These are phyloP conservation scores for Macrophya annulata DNA, from an alignment of 2,888 invertebrate genomes.

Conservation along the genomic window DNA sequence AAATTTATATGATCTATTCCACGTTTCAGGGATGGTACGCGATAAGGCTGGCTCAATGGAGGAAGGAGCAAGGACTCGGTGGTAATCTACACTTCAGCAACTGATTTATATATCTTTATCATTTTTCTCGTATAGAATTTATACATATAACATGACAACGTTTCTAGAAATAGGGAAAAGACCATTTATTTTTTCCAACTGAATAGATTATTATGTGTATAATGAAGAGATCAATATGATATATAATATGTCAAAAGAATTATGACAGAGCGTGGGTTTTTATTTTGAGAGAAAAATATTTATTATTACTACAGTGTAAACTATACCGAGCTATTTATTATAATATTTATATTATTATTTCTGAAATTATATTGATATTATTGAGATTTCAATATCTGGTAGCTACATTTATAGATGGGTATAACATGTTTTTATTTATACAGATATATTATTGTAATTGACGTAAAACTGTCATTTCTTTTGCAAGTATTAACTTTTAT, in stretches of 20 bases:
- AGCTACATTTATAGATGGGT: too few relatives aligned
- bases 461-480: too few relatives aligned
- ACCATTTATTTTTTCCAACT: neutral
- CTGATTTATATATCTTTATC: neutral
- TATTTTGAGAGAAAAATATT: neutral
- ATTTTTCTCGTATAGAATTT: neutral
- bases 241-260: neutral
- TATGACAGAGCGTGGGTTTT: neutral
- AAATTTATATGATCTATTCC: neutral
- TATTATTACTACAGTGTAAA: neutral
- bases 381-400: neutral
- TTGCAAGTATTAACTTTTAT: too few relatives aligned
- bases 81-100: constrained; percentile 66
- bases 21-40: constrained; percentile 77
- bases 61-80: constrained; percentile 78
- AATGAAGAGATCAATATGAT: neutral
- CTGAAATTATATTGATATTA: neutral
- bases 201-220: neutral
- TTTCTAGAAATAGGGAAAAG: constrained; percentile 1
- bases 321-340: neutral
- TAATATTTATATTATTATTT: neutral
- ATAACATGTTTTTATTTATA: too few relatives aligned
- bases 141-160: neutral
- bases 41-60: constrained; percentile 76
- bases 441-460: too few relatives aligned